These are phyloP conservation scores for Spodoptera frugiperda DNA, from an alignment of 1,140 invertebrate genomes.

Conservation along the genomic window DNA sequence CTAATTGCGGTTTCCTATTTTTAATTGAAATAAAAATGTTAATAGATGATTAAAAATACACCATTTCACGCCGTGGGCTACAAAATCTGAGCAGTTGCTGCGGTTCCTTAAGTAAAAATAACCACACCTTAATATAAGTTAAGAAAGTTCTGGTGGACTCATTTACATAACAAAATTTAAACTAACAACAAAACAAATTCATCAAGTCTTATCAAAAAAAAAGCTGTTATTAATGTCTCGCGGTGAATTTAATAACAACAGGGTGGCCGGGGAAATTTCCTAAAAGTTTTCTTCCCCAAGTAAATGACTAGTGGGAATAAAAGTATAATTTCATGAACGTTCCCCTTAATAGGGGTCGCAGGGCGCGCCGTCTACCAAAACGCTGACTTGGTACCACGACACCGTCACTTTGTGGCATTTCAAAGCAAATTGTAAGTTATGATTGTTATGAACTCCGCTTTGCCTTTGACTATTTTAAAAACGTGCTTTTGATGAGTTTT, in stretches of 20 bases:
- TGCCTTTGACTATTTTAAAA: slow-evolving; percentile 1
- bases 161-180: neutral
- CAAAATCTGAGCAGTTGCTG: no score
- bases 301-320: slow-evolving; percentile 62
- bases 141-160: no score
- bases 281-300: slow-evolving; percentile 51
- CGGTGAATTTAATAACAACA: slow-evolving; percentile 40
- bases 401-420: slow-evolving; percentile 27
- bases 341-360: slow-evolving; percentile 49
- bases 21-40: no score
- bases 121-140: no score
- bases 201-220: slow-evolving; percentile 27
- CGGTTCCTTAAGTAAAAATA: no score
- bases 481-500: neutral
- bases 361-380: slow-evolving; percentile 54
- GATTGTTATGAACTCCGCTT: slow-evolving; percentile 10
- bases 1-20: no score
- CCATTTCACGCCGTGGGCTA: no score
- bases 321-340: slow-evolving; percentile 63
- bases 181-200: slow-evolving; percentile 12
- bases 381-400: slow-evolving; percentile 48
- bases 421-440: slow-evolving; percentile 39
- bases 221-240: slow-evolving; percentile 33
- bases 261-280: slow-evolving; percentile 40
- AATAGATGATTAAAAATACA: neutral